Evolutionary conservation across 64 coral and sea anemone genomes (phyloP).

Genomic region (Cladopsammia gracilis): DNA sequence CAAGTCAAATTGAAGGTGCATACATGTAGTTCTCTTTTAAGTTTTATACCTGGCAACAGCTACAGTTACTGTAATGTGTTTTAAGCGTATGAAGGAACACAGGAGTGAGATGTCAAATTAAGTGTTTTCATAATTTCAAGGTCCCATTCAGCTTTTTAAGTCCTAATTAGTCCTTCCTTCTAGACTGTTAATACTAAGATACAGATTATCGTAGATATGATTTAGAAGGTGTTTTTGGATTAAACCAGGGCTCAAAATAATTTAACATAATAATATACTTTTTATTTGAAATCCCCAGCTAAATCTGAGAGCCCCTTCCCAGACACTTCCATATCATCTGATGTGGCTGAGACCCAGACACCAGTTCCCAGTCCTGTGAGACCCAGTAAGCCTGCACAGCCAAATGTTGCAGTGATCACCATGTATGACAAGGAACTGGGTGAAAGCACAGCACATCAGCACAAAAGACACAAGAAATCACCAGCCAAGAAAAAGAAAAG

Average conservation of each 20-base stretch:
- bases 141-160: too few relatives aligned
- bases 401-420: conserved; percentile 80
- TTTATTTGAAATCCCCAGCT: conserved; percentile 7
- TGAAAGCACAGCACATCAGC: conserved; percentile 1
- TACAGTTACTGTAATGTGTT: too few relatives aligned
- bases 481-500: conserved; percentile 30
- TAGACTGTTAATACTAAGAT: too few relatives aligned
- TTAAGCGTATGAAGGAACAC: too few relatives aligned
- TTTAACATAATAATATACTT: too few relatives aligned
- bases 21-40: neutral
- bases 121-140: too few relatives aligned
- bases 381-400: neutral
- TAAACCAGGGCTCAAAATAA: neutral
- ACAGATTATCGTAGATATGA: too few relatives aligned
- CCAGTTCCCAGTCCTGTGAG: conserved; percentile 27
- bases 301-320: neutral
- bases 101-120: too few relatives aligned
- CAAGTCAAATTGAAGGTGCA: neutral
- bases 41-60: too few relatives aligned
- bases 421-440: conserved; percentile 42
- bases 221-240: too few relatives aligned
- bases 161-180: too few relatives aligned
- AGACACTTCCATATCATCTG: conserved; percentile 10
- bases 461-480: conserved; percentile 47
- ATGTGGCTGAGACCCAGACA: neutral